These are phyloP conservation scores for Panulirus ornatus DNA, from an alignment of 1,140 invertebrate species.

Conservation along the genomic window DNA sequence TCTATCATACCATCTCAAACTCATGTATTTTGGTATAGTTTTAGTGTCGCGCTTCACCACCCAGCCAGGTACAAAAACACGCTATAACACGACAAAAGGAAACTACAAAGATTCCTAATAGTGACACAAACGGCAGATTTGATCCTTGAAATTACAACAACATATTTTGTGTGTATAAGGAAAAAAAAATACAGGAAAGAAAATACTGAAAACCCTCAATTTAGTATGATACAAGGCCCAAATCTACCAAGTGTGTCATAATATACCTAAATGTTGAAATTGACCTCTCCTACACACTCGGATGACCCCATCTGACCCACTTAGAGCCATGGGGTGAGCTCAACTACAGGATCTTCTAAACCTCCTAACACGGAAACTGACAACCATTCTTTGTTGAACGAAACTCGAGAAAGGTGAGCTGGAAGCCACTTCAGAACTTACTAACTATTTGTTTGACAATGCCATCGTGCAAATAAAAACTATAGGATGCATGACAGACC, in stretches of 20 bases:
- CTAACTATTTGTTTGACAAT: conserved; percentile 69
- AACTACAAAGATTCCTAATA: conserved; percentile 67
- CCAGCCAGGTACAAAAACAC: conserved; percentile 69
- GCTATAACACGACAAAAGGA: conserved; percentile 57
- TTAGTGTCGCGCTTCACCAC: conserved; percentile 62
- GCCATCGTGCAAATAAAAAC: conserved; percentile 62
- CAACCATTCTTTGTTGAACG: conserved; percentile 63
- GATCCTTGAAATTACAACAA: conserved; percentile 22
- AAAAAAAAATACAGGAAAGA: conserved; percentile 1
- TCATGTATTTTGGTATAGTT: conserved; percentile 39
- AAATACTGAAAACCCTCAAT: conserved; percentile 45
- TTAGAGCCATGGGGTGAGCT: conserved; percentile 22
- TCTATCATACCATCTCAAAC: conserved; percentile 43
- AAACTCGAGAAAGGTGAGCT: conserved; percentile 64
- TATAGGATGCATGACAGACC: conserved; percentile 69
- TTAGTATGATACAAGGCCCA: conserved; percentile 59
- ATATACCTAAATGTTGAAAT: conserved; percentile 65
- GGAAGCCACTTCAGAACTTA: conserved; percentile 71
- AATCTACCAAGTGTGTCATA: conserved; percentile 54
- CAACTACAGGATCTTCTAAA: conserved; percentile 62
- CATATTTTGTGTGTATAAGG: neutral
- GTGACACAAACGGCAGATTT: conserved; percentile 42
- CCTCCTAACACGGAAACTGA: conserved; percentile 70
- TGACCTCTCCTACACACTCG: conserved; percentile 67
- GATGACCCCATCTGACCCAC: conserved; percentile 1